A percentile compares a stretch with the other conserved stretches of the same genome.
Evolutionary conservation across 2,113 vertebrate species (phyloP).

Genomic region (Alces alces): DNA sequence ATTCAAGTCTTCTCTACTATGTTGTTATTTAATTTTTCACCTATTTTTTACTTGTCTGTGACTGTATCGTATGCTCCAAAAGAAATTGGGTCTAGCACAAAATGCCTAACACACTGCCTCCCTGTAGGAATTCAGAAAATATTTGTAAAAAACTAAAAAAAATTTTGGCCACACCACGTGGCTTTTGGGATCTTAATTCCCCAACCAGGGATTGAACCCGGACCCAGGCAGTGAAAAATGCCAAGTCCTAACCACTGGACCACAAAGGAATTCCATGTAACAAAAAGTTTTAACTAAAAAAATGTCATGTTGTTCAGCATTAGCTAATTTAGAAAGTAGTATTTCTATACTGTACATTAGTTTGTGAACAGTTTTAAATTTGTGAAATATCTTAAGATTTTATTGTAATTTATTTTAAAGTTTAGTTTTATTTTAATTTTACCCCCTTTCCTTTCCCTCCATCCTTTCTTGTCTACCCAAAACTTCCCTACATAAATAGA

Average conservation of each 20-base stretch:
- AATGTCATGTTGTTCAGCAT: background rate
- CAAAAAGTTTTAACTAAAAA: background rate
- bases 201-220: background rate
- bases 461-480: background rate
- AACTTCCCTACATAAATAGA: background rate
- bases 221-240: background rate
- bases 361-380: background rate
- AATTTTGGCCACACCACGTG: background rate
- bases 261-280: background rate
- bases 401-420: background rate
- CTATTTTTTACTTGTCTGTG: background rate
- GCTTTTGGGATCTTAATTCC: background rate
- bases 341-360: background rate
- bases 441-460: background rate
- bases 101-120: background rate
- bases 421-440: background rate
- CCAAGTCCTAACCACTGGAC: background rate
- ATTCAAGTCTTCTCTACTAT: background rate
- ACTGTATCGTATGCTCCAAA: background rate
- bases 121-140: background rate
- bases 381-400: background rate
- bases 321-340: conserved; percentile 32
- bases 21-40: conserved; percentile 12
- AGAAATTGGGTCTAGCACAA: background rate
- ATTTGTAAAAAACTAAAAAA: background rate